A percentile compares a stretch with the other conserved stretches of the same genome.
Evolutionary conservation across 1,140 invertebrate genomes (phyloP).

Genomic region (Chymomyza costata): DNA sequence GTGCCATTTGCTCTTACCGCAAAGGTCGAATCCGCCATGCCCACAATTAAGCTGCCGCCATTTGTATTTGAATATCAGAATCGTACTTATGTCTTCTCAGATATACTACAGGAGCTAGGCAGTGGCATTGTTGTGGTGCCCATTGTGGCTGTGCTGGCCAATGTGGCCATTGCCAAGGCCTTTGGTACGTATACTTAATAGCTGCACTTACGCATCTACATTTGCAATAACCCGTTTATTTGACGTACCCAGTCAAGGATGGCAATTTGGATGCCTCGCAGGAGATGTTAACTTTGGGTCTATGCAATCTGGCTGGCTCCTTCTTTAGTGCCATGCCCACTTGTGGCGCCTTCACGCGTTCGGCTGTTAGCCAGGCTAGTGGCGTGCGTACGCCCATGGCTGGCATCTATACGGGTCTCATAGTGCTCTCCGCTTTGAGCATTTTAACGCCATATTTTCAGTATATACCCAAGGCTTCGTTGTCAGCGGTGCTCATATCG

Average conservation of each 20-base stretch:
- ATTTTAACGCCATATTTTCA: constrained; percentile 90
- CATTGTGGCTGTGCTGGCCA: constrained; percentile 87
- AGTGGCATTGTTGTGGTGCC: constrained; percentile 85
- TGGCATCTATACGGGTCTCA: constrained; percentile 81
- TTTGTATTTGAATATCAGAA: constrained; percentile 80
- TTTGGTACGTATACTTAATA: constrained; percentile 80
- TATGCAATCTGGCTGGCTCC: constrained; percentile 84
- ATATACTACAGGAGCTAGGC: constrained; percentile 82
- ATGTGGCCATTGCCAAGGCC: constrained; percentile 91
- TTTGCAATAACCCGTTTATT: background rate
- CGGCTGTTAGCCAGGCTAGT: constrained; percentile 85
- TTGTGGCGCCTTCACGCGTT: constrained; percentile 86
- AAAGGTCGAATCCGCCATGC: constrained; percentile 82
- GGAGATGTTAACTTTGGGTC: constrained; percentile 84
- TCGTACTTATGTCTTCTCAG: constrained; percentile 78
- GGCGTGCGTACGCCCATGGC: constrained; percentile 85
- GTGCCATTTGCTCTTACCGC: constrained; percentile 75
- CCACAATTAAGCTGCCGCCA: constrained; percentile 79
- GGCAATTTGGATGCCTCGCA: constrained; percentile 82
- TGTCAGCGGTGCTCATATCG: constrained; percentile 89
- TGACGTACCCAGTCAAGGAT: constrained; percentile 68
- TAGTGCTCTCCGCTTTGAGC: constrained; percentile 78
- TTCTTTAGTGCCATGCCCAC: constrained; percentile 86
- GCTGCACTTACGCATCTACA: background rate
- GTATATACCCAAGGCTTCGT: constrained; percentile 86